Percentiles rank a stretch among this genome's conserved stretches.
Evolutionary conservation across 2,888 invertebrate species (phyloP).

Genomic region (Tachina grossa): DNA sequence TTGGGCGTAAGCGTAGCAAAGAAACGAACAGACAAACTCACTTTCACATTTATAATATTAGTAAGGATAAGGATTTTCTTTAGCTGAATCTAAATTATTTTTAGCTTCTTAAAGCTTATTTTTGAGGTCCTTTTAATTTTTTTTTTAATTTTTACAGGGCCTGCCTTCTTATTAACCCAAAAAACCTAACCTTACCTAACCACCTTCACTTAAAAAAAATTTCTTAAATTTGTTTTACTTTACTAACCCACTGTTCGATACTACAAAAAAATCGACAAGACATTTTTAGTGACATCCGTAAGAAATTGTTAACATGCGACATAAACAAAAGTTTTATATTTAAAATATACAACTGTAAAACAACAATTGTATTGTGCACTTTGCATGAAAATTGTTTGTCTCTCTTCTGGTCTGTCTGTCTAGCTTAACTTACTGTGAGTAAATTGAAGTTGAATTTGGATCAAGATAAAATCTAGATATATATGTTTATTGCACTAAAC

Average conservation of each 20-base stretch:
- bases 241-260: conserved; percentile 21
- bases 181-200: too few relatives aligned
- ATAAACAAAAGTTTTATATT: conserved; percentile 42
- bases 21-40: too few relatives aligned
- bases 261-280: conserved; percentile 34
- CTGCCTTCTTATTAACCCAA: too few relatives aligned
- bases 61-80: too few relatives aligned
- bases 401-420: not conserved
- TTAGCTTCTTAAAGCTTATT: too few relatives aligned
- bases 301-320: conserved; percentile 55
- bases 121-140: too few relatives aligned
- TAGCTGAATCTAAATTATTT: too few relatives aligned
- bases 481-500: not conserved
- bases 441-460: conserved; percentile 1
- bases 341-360: conserved; percentile 38
- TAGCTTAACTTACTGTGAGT: not conserved
- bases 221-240: too few relatives aligned
- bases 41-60: too few relatives aligned
- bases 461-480: conserved; percentile 3
- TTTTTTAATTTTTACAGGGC: too few relatives aligned
- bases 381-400: not conserved
- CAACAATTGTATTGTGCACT: conserved; percentile 23
- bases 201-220: too few relatives aligned
- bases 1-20: too few relatives aligned
- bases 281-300: conserved; percentile 55